Conservation (phyloP, 2,797 vertebrate species). For the Sebastes vulpes region DNA sequence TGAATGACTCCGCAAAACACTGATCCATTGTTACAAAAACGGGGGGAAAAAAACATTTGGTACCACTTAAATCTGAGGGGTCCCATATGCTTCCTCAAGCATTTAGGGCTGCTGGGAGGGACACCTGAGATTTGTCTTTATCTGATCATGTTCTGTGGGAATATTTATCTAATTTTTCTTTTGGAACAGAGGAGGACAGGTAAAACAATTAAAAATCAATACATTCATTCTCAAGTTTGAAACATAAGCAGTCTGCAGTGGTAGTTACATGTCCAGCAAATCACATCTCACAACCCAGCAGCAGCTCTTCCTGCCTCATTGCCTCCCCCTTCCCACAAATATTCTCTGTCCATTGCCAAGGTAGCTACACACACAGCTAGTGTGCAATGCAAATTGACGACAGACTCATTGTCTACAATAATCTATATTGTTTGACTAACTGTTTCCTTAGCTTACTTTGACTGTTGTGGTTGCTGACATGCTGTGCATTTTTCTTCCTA, state of each 20-base stretch:
- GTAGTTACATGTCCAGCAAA: constrained; percentile 4
- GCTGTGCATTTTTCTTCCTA: neutral
- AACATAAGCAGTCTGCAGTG: neutral
- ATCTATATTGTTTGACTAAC: constrained; percentile 1
- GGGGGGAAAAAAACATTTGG: constrained; percentile 77
- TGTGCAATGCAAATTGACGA: constrained; percentile 7
- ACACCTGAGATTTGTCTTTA: constrained; percentile 53
- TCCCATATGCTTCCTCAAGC: constrained; percentile 66
- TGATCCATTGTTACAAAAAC: constrained; percentile 79
- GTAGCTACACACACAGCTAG: neutral
- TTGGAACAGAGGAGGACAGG: neutral
- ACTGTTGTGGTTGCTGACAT: constrained; percentile 4
- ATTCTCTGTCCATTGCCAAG: constrained; percentile 1
- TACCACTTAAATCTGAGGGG: constrained; percentile 76
- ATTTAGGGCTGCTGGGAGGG: constrained; percentile 23
- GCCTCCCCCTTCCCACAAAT: constrained; percentile 7
- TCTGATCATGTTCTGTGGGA: constrained; percentile 44
- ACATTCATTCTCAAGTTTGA: constrained; percentile 7
- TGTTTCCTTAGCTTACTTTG: neutral
- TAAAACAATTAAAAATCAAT: neutral
- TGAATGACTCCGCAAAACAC: constrained; percentile 75
- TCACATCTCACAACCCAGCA: constrained; percentile 22
- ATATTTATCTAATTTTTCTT: constrained; percentile 26
- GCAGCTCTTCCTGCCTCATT: constrained; percentile 9
- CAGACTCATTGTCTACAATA: constrained; percentile 1